Evolutionary conservation across 2,113 vertebrate species (phyloP), one percentile per base, ranked within the genome.

Genomic region (Cyphomyrus discorhynchus): DNA sequence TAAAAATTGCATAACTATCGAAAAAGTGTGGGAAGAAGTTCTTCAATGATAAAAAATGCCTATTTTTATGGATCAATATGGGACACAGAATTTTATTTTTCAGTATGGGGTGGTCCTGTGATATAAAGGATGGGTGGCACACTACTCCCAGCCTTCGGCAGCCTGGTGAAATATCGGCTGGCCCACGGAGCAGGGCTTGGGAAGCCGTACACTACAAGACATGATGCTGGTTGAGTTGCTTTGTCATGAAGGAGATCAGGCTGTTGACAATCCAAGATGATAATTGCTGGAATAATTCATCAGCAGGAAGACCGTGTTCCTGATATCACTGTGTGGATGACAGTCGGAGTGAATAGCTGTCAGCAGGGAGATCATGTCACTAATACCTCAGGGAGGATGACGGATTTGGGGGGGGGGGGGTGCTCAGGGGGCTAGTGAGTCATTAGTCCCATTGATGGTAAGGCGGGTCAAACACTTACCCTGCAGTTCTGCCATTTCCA

Each of bases 391-490:
- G 52, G 4, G 53, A 42, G 56, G 87, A 45, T 66, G 39, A 88
- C 39, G 5, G 56, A 88, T 66, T 31, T 42, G 0, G 42, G 53
- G 8, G 56, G 86, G 9, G 9, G 13, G 35, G 35, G 87, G 0
- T 46, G 56, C 56, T 66, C n/a, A 6, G 56, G 39, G 35, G 53
- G 31, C 9, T 31, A 88, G 35, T 88, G 87, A 88, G 87, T 88
- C 87, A 88, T 88, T 88, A 66, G 31, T 31, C 39, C 56, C 35
- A 10, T 39, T 49, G 85, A 87, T 87, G 85, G 50, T 31, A 35
- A 87, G 47, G 49, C 27, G 50, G 88, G 88, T 85, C 89, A 62
- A 52, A 21, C 52, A 62, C 80, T 56, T 84, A 46, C 21, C 89
- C 80, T 46, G 52, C 52, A 52, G 50, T 39, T 84, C 89, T 84